Conservation (phyloP, 2,113 vertebrate species). For the Oncorhynchus clarkii region DNA sequence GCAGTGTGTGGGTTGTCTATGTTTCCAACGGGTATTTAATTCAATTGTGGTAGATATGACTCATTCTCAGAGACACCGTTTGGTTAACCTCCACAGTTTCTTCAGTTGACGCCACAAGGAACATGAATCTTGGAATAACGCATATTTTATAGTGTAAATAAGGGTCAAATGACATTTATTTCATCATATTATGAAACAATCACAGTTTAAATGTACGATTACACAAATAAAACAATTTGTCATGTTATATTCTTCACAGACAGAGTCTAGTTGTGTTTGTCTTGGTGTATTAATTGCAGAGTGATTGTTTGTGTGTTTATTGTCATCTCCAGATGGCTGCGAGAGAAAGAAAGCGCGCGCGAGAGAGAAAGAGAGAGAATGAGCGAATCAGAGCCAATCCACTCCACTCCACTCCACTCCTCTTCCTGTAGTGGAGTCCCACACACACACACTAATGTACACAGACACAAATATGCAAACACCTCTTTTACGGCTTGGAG, state of each 20-base stretch:
- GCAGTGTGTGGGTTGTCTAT: background rate
- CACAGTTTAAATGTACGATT: background rate
- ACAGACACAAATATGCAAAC: background rate
- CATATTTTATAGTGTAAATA: background rate
- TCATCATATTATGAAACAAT: background rate
- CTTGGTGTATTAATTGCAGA: slow-evolving; percentile 14
- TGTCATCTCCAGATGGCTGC: slow-evolving; percentile 53
- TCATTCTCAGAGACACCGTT: background rate
- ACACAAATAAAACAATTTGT: background rate
- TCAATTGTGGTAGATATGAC: background rate
- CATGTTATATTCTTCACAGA: background rate
- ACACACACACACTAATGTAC: background rate
- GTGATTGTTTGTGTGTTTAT: slow-evolving; percentile 54
- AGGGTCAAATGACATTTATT: background rate
- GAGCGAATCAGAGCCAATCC: slow-evolving; percentile 37
- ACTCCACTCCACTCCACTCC: slow-evolving; percentile 14
- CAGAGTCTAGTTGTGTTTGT: too few species aligned
- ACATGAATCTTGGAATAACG: background rate
- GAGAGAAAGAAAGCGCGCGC: background rate
- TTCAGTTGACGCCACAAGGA: background rate
- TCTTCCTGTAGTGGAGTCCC: slow-evolving; percentile 23
- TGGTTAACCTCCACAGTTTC: background rate
- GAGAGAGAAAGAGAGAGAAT: slow-evolving; percentile 5
- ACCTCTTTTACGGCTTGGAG: background rate
- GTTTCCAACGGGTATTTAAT: background rate